phyloP scores from a whole-genome alignment of 2,888 invertebrate species.

The Harmothoe impar region DNA sequence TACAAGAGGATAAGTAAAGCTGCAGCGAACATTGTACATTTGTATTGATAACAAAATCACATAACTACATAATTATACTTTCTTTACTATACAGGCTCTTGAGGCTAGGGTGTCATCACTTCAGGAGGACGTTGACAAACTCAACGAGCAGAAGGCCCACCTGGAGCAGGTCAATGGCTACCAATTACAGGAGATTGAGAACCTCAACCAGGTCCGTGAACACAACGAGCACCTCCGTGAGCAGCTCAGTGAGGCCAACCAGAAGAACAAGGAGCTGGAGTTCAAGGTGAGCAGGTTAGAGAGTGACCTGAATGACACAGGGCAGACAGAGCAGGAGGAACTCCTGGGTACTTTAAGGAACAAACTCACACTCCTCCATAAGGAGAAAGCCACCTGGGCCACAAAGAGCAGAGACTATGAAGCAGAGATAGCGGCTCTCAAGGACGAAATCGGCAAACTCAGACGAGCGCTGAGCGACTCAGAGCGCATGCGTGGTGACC shows the following conservation, averaged over 20 bases:
- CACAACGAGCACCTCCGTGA: conserved; percentile 73
- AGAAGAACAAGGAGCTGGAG: conserved; percentile 76
- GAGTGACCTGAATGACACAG: conserved; percentile 73
- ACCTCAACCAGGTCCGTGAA: conserved; percentile 70
- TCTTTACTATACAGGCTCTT: conserved; percentile 8
- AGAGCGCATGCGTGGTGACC: conserved; percentile 74
- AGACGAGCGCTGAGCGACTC: conserved; percentile 71
- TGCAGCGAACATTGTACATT: too few species aligned
- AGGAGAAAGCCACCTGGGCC: conserved; percentile 68
- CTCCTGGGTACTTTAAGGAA: conserved; percentile 71
- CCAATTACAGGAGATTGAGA: conserved; percentile 70
- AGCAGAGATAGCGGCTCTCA: background rate
- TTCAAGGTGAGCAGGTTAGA: conserved; percentile 68
- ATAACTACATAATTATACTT: too few species aligned
- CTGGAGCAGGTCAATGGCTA: conserved; percentile 66
- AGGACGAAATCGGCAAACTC: conserved; percentile 72
- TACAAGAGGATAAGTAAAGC: too few species aligned
- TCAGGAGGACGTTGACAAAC: conserved; percentile 69
- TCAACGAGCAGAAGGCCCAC: conserved; percentile 71
- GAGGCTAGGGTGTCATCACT: conserved; percentile 68
- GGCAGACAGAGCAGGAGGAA: conserved; percentile 71
- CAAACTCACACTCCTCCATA: conserved; percentile 73
- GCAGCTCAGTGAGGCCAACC: conserved; percentile 73
- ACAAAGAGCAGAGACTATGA: conserved; percentile 70
- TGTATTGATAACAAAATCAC: too few species aligned